phyloP scores from a whole-genome alignment of 2,888 invertebrate species.

The Tipula unca region DNA sequence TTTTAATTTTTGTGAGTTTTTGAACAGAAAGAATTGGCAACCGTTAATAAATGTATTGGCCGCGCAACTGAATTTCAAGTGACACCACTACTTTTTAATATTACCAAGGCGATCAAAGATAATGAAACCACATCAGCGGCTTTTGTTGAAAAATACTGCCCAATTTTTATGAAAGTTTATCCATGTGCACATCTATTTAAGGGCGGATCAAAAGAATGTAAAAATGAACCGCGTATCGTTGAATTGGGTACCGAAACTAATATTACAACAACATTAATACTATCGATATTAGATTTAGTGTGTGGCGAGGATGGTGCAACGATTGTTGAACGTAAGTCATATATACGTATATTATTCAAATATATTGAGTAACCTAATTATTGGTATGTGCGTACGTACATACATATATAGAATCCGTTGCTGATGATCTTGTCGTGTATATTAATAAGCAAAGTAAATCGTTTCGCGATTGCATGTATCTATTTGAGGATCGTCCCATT shows the following conservation, averaged over 20 bases:
- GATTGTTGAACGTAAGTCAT: not conserved
- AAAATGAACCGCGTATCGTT: not conserved
- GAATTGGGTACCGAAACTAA: not conserved
- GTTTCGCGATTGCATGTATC: not conserved
- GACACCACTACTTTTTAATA: not conserved
- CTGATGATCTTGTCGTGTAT: not conserved
- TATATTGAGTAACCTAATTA: not conserved
- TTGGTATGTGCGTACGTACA: not conserved
- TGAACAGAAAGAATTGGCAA: not conserved
- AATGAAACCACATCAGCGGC: not conserved
- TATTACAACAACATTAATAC: not conserved
- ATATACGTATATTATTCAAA: too few species aligned
- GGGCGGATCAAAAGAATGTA: not conserved
- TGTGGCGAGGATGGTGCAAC: not conserved
- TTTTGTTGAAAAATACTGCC: not conserved
- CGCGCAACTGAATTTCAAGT: not conserved
- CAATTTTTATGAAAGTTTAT: not conserved
- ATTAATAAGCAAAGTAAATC: not conserved
- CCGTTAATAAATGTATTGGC: not conserved
- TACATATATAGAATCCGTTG: not conserved
- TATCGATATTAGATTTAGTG: not conserved
- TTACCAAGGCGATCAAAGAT: not conserved
- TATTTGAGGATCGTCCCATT: not conserved
- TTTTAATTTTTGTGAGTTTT: not conserved
- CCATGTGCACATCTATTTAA: not conserved